These are phyloP conservation scores for Agapetus fuscipes DNA, from an alignment of 2,888 invertebrate species.

Conservation along the genomic window DNA sequence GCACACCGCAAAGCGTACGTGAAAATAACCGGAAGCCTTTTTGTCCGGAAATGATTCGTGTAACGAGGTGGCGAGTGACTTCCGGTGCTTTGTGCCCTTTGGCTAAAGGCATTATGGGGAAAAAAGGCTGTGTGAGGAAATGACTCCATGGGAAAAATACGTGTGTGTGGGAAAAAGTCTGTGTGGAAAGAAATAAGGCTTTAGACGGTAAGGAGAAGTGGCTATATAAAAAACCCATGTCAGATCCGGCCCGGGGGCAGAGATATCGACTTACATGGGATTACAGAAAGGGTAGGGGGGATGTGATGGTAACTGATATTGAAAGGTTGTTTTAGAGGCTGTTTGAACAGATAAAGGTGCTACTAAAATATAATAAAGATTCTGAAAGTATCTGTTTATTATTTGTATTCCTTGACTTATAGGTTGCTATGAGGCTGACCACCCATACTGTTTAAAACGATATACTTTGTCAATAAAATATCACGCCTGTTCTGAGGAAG, in stretches of 20 bases:
- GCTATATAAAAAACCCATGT: constrained; percentile 15
- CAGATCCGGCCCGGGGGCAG: constrained; percentile 15
- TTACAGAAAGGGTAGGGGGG: constrained; percentile 6
- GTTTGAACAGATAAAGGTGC: too few species aligned
- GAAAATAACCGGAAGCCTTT: constrained; percentile 2
- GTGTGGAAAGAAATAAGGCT: not conserved
- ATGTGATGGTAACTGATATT: not conserved
- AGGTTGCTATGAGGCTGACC: too few species aligned
- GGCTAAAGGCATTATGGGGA: too few species aligned
- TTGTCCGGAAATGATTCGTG: constrained; percentile 16
- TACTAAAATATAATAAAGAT: too few species aligned
- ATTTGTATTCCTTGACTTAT: too few species aligned
- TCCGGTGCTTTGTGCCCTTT: not conserved
- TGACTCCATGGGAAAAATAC: constrained; percentile 2
- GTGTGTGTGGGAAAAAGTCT: not conserved
- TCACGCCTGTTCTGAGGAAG: too few species aligned
- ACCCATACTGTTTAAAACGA: too few species aligned
- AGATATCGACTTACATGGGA: constrained; percentile 16
- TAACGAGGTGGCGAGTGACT: constrained; percentile 15
- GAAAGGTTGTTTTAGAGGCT: not conserved
- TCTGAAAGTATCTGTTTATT: too few species aligned
- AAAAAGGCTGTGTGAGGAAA: constrained; percentile 16
- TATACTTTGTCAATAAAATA: too few species aligned
- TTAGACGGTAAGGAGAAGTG: constrained; percentile 2
- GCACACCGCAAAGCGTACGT: not conserved